Evolutionary conservation across 1,140 invertebrate species (phyloP).

Genomic region (Drosophila nebulosa): DNA sequence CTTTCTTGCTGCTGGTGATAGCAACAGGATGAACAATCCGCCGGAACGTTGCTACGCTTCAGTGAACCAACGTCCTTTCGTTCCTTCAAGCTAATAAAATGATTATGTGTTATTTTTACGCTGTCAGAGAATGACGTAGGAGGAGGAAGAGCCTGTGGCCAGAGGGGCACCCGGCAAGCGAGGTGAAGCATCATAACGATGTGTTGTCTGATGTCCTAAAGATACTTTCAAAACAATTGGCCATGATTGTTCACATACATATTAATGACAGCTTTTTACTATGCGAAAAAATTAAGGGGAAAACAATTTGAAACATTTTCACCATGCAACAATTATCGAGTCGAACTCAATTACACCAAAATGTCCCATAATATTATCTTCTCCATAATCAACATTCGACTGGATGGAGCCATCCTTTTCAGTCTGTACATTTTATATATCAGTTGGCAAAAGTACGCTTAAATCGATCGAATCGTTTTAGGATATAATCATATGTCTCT

Average conservation of each 20-base stretch:
- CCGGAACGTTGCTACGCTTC: constrained; percentile 52
- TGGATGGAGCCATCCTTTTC: no score
- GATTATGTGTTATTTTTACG: constrained; percentile 77
- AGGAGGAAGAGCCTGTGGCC: background rate
- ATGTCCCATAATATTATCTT: background rate
- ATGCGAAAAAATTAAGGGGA: constrained; percentile 47
- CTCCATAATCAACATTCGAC: no score
- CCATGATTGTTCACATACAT: constrained; percentile 73
- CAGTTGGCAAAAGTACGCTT: no score
- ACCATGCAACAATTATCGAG: background rate
- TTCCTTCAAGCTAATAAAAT: constrained; percentile 70
- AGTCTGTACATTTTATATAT: no score
- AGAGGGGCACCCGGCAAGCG: background rate
- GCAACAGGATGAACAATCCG: constrained; percentile 67
- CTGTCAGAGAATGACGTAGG: constrained; percentile 24
- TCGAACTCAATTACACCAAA: background rate
- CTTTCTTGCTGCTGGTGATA: constrained; percentile 4
- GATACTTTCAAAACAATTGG: constrained; percentile 58
- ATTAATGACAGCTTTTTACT: constrained; percentile 68
- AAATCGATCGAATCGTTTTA: no score
- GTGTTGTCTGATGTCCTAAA: constrained; percentile 18
- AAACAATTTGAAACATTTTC: constrained; percentile 7
- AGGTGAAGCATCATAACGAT: constrained; percentile 7
- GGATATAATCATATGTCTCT: no score
- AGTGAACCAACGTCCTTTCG: constrained; percentile 39